A percentile compares a stretch with the other conserved stretches of the same genome.
Conservation (phyloP, 2,888 invertebrate species). For the Drepanosiphum platanoidis region DNA sequence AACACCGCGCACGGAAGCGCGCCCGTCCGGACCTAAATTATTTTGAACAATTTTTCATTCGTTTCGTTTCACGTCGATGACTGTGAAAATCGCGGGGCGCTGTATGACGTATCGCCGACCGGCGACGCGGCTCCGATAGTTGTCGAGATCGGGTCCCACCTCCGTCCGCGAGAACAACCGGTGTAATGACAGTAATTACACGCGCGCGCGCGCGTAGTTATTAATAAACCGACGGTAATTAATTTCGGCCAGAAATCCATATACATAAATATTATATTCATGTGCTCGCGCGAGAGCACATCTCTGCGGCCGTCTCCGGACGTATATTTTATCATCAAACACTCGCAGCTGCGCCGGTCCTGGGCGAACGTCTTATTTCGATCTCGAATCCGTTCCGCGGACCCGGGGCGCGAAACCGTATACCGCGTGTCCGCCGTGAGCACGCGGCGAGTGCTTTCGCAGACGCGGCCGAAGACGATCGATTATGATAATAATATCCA, state of each 20-base stretch:
- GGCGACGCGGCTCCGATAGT: too few species aligned
- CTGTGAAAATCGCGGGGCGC: background rate
- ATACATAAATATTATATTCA: background rate
- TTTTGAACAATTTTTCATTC: background rate
- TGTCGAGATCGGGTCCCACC: slow-evolving; percentile 39
- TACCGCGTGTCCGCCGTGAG: too few species aligned
- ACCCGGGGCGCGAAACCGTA: too few species aligned
- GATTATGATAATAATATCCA: too few species aligned
- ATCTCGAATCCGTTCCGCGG: background rate
- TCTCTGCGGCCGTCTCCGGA: slow-evolving; percentile 28
- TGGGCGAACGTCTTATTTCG: background rate
- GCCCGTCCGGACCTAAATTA: slow-evolving; percentile 14
- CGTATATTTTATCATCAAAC: background rate
- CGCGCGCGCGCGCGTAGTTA: background rate
- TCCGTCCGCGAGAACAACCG: slow-evolving; percentile 4
- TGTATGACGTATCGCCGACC: background rate
- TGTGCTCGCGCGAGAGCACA: background rate
- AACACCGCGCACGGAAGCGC: slow-evolving; percentile 14
- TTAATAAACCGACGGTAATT: slow-evolving; percentile 49
- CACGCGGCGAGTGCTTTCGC: too few species aligned
- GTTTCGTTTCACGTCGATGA: slow-evolving; percentile 7
- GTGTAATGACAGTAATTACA: slow-evolving; percentile 43
- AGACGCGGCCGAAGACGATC: too few species aligned
- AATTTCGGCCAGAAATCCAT: slow-evolving; percentile 14
- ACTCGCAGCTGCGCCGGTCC: too few species aligned